Percentiles rank a stretch among this genome's conserved stretches.
Evolutionary conservation across 2,113 vertebrate species (phyloP).

Genomic region (Seriola aureovittata): DNA sequence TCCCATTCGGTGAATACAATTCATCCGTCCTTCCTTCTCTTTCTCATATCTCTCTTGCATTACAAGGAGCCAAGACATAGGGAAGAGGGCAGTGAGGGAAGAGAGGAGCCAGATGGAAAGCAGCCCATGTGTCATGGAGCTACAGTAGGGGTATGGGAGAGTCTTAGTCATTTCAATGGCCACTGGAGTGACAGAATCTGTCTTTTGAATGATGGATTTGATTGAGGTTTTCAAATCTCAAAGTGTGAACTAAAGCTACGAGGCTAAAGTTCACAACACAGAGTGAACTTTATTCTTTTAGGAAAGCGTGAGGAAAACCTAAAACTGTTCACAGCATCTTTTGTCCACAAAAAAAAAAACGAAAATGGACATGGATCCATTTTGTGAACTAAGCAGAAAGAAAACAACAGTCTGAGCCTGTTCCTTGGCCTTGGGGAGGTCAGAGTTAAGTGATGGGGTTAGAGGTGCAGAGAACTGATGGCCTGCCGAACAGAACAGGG

Average conservation of each 20-base stretch:
- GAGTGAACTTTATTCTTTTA: background rate
- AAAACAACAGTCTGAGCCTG: background rate
- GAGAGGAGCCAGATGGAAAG: background rate
- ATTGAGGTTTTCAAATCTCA: background rate
- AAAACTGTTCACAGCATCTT: background rate
- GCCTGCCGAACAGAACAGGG: constrained; percentile 26
- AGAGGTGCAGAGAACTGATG: constrained; percentile 46
- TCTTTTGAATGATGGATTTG: background rate
- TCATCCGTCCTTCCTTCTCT: background rate
- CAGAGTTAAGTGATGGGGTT: constrained; percentile 59
- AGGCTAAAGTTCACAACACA: background rate
- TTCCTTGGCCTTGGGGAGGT: constrained; percentile 48
- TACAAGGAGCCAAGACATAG: background rate
- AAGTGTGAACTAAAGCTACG: background rate
- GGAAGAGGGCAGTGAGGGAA: background rate
- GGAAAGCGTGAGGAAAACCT: background rate
- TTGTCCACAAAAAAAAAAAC: background rate
- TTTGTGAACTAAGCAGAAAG: constrained; percentile 39
- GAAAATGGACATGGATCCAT: constrained; percentile 9
- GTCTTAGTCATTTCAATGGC: background rate
- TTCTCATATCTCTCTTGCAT: background rate
- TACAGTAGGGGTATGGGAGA: background rate
- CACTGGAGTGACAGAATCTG: background rate
- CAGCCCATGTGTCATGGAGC: background rate
- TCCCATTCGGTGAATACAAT: background rate